phyloP scores from a whole-genome alignment of 2,888 invertebrate genomes.

The Lasioglossum oenotherae region DNA sequence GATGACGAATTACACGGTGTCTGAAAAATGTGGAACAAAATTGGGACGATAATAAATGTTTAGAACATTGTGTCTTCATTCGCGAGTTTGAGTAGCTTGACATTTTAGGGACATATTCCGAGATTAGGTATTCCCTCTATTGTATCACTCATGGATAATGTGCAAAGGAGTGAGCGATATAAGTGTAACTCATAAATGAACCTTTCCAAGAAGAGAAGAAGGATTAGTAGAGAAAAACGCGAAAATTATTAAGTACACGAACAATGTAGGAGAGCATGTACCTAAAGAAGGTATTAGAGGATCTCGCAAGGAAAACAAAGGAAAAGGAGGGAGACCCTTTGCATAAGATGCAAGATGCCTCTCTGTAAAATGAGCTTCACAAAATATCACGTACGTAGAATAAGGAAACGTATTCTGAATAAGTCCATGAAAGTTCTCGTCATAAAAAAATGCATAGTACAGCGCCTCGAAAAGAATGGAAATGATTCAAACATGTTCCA shows the following conservation, averaged over 20 bases:
- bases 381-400: not conserved
- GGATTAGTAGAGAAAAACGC: not conserved
- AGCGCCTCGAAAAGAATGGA: too few relatives aligned
- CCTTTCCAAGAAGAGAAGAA: not conserved
- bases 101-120: too few relatives aligned
- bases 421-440: not conserved
- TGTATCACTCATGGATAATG: not conserved
- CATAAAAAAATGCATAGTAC: too few relatives aligned
- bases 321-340: not conserved
- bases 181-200: not conserved
- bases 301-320: not conserved
- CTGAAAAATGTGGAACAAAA: not conserved
- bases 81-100: too few relatives aligned
- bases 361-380: not conserved
- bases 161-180: not conserved
- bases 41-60: not conserved
- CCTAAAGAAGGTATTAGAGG: not conserved
- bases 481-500: too few relatives aligned
- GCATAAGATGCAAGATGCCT: not conserved
- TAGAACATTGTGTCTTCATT: not conserved
- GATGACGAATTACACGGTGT: not conserved
- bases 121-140: not conserved
- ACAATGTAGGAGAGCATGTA: not conserved
- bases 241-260: not conserved
- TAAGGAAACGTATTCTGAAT: not conserved